Conservation (phyloP, 2,888 invertebrate genomes). For the Pterostichus madidus region DNA sequence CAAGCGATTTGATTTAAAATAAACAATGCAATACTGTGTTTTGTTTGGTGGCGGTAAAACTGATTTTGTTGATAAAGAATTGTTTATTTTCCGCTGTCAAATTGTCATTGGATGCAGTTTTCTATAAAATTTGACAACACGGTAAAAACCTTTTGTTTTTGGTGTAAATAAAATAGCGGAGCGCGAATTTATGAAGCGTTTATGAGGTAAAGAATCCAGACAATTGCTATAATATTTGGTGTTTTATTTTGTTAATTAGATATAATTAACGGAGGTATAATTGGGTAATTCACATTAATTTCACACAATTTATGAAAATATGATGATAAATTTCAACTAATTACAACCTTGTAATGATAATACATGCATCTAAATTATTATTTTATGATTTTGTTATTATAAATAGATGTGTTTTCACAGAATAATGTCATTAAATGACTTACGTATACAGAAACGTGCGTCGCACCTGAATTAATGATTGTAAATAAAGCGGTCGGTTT, state of each 20-base stretch:
- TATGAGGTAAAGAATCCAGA: not conserved
- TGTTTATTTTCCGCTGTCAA: too few relatives aligned
- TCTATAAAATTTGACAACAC: too few relatives aligned
- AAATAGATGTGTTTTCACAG: constrained; percentile 55
- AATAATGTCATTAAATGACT: constrained; percentile 47
- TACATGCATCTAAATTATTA: constrained; percentile 43
- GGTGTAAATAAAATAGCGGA: constrained; percentile 19
- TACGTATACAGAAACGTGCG: not conserved
- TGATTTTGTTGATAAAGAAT: too few relatives aligned
- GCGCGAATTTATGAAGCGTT: constrained; percentile 53
- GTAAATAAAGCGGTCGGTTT: constrained; percentile 14
- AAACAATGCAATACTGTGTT: constrained; percentile 13
- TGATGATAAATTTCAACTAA: constrained; percentile 47
- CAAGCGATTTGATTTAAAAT: not conserved
- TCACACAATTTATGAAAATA: constrained; percentile 57
- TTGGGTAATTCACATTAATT: constrained; percentile 58
- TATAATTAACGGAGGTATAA: constrained; percentile 58
- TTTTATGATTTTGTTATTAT: constrained; percentile 57
- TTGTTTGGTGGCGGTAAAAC: constrained; percentile 4
- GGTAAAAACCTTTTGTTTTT: constrained; percentile 19
- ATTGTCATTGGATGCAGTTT: too few relatives aligned
- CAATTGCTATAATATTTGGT: constrained; percentile 42
- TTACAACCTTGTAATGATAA: constrained; percentile 59
- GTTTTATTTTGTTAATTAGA: constrained; percentile 58
- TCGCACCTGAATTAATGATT: constrained; percentile 34